Conservation (phyloP, 2,797 vertebrate genomes). For the Catostomus latipinnis region DNA sequence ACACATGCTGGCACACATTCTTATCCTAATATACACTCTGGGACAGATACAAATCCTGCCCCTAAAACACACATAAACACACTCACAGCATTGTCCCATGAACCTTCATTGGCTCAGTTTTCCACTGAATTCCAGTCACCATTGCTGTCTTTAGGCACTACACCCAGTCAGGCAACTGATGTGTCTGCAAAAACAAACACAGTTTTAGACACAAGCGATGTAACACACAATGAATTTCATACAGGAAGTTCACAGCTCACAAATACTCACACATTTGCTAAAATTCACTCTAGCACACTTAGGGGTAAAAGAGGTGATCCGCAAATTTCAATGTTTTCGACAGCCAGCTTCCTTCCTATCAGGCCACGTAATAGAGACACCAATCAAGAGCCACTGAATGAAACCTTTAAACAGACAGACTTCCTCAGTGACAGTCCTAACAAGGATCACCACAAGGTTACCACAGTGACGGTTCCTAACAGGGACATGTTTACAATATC, state of each 20-base stretch:
- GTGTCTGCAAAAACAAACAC: not conserved
- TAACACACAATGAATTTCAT: slow-evolving; percentile 9
- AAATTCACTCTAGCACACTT: not conserved
- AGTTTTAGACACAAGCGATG: not conserved
- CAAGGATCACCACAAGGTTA: not conserved
- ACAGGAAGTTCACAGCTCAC: slow-evolving; percentile 3
- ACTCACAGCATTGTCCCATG: not conserved
- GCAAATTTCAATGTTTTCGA: not conserved
- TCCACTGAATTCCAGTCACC: not conserved
- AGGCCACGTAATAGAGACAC: not conserved
- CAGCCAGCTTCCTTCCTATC: not conserved
- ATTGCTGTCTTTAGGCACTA: slow-evolving; percentile 1
- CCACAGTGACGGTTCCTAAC: not conserved
- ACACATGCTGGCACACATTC: slow-evolving; percentile 57
- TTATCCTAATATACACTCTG: slow-evolving; percentile 37
- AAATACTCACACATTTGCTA: not conserved
- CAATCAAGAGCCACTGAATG: not conserved
- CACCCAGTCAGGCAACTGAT: slow-evolving; percentile 1
- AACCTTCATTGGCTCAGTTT: slow-evolving; percentile 1
- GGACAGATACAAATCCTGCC: slow-evolving; percentile 29
- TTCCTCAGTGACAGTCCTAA: not conserved
- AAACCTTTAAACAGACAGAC: not conserved
- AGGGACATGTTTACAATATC: not conserved
- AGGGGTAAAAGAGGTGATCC: not conserved
- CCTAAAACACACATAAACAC: not conserved